Conservation (phyloP, 2,797 vertebrate genomes). For the Catamblyrhynchus diadema region DNA sequence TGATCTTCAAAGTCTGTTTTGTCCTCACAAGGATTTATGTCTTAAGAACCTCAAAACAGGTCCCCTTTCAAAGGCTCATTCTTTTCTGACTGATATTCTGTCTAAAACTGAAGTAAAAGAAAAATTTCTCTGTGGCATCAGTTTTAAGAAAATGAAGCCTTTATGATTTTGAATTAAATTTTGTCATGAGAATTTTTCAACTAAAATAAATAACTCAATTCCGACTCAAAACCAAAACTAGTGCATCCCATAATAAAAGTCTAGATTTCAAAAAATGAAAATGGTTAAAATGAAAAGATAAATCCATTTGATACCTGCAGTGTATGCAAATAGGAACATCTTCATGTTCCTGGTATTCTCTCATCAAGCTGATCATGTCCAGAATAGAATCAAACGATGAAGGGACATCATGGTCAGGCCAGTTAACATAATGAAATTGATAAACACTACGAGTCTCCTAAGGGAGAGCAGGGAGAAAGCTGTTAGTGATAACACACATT, state of each 20-base stretch:
- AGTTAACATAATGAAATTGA: constrained; percentile 98
- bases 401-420: constrained; percentile 98
- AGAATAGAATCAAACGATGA: constrained; percentile 97
- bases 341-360: constrained; percentile 92
- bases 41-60: background rate
- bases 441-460: constrained; percentile 91
- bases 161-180: background rate
- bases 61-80: background rate
- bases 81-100: background rate
- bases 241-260: background rate
- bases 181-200: background rate
- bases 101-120: background rate
- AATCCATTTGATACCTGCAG: constrained; percentile 81
- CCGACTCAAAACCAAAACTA: background rate
- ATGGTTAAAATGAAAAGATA: background rate
- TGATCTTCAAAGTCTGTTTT: background rate
- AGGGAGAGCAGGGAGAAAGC: background rate
- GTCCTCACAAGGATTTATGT: background rate
- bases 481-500: background rate
- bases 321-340: constrained; percentile 93
- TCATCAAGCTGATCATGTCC: constrained; percentile 97
- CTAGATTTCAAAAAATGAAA: background rate
- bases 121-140: background rate
- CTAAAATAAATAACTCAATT: background rate
- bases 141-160: background rate